Evolutionary conservation across 1,140 invertebrate genomes (phyloP).

Genomic region (Trinorchestia longiramus): DNA sequence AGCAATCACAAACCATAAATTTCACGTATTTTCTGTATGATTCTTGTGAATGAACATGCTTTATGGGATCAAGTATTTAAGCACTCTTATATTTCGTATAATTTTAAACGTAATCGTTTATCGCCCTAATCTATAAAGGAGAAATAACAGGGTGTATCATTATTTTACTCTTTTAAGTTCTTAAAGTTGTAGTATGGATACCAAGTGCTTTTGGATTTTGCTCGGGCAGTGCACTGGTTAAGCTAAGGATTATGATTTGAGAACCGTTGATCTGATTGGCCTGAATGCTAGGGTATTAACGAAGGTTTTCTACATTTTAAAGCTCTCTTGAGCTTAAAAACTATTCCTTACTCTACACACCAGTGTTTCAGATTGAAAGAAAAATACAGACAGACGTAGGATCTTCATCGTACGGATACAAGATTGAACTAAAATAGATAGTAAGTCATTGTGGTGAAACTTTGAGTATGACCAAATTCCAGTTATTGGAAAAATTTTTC

Average conservation of each 20-base stretch:
- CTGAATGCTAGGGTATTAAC: too few relatives aligned
- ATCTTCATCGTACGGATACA: not conserved
- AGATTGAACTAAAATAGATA: not conserved
- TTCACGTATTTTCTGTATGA: too few relatives aligned
- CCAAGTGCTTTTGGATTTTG: too few relatives aligned
- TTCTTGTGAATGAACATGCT: not conserved
- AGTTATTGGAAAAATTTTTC: too few relatives aligned
- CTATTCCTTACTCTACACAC: not conserved
- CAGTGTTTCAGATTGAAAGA: not conserved
- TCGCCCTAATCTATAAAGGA: not conserved
- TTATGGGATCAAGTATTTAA: not conserved
- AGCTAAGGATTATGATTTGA: too few relatives aligned
- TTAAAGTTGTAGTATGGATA: not conserved
- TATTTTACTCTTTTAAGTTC: not conserved
- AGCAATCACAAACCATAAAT: too few relatives aligned
- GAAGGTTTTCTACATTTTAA: too few relatives aligned
- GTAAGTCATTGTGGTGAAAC: not conserved
- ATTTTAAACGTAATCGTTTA: not conserved
- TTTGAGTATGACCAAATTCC: too few relatives aligned
- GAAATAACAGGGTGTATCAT: not conserved
- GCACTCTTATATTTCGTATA: not conserved
- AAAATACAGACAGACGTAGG: not conserved
- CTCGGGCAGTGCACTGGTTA: too few relatives aligned
- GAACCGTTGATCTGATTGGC: not conserved
- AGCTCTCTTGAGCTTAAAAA: too few relatives aligned